Evolutionary conservation across 1,140 invertebrate genomes (phyloP).

Genomic region (Drosophila sucinea): DNA sequence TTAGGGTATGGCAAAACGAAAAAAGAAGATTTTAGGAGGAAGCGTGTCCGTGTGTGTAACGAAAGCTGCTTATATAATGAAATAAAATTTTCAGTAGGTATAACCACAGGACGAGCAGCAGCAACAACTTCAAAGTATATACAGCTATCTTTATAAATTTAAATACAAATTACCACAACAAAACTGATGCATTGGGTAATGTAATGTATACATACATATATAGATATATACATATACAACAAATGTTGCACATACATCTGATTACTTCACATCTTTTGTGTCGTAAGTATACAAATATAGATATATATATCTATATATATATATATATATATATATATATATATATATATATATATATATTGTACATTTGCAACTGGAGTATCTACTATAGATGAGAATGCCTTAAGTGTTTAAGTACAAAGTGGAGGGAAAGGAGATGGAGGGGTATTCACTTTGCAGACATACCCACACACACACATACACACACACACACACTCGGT

Average conservation of each 20-base stretch:
- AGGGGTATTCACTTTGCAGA: background rate
- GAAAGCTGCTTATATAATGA: slow-evolving; percentile 60
- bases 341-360: too few species aligned
- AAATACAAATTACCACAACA: slow-evolving; percentile 42
- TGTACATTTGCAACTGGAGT: too few species aligned
- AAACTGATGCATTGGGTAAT: slow-evolving; percentile 15
- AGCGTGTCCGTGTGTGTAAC: slow-evolving; percentile 5
- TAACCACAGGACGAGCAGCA: slow-evolving; percentile 9
- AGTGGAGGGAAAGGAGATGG: too few species aligned
- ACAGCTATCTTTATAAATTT: slow-evolving; percentile 38
- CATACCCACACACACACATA: too few species aligned
- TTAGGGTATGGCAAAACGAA: background rate
- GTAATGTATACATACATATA: background rate
- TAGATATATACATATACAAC: background rate
- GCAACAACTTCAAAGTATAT: slow-evolving; percentile 11
- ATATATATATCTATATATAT: background rate
- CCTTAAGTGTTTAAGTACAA: background rate
- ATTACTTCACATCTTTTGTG: slow-evolving; percentile 5
- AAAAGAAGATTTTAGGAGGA: background rate
- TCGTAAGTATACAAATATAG: background rate
- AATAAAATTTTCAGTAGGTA: slow-evolving; percentile 40
- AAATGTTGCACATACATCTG: background rate
- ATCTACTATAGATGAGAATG: background rate
- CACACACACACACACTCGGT: too few species aligned
- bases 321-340: too few species aligned